These are phyloP conservation scores for Pristis pectinata DNA, from an alignment of 2,797 vertebrate species.

Conservation along the genomic window DNA sequence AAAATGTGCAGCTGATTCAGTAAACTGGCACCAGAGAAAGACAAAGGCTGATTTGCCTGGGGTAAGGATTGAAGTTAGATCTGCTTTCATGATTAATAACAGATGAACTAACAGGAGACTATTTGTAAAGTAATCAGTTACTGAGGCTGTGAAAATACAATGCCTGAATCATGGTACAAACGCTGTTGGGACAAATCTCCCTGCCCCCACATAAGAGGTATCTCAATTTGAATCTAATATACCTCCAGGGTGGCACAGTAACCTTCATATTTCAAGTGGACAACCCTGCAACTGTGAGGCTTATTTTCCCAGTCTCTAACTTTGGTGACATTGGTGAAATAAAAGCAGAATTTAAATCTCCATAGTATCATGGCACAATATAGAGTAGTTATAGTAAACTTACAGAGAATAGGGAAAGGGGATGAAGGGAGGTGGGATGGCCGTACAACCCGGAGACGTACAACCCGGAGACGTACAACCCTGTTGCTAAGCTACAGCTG, in stretches of 20 bases:
- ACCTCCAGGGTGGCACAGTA: not conserved
- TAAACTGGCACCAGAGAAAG: not conserved
- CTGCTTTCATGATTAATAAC: conserved; percentile 29
- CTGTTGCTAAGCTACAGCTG: not conserved
- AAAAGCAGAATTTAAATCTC: not conserved
- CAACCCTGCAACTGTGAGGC: not conserved
- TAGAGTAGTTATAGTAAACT: not conserved
- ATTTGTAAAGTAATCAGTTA: conserved; percentile 28
- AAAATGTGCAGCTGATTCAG: not conserved
- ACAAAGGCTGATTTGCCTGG: not conserved
- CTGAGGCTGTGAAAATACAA: conserved; percentile 15
- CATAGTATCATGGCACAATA: not conserved
- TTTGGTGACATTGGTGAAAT: not conserved
- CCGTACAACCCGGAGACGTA: not conserved
- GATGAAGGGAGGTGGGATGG: not conserved
- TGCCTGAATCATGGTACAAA: not conserved
- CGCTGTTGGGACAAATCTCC: not conserved
- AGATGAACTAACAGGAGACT: conserved; percentile 15
- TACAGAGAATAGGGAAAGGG: not conserved
- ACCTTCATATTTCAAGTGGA: not conserved
- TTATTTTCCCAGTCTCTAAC: too few relatives aligned
- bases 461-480: not conserved
- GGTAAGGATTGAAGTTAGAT: conserved; percentile 9
- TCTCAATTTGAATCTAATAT: not conserved
- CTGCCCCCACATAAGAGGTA: not conserved